Evolutionary conservation across 1,140 invertebrate species (phyloP).

Genomic region (Caligus rogercresseyi): DNA sequence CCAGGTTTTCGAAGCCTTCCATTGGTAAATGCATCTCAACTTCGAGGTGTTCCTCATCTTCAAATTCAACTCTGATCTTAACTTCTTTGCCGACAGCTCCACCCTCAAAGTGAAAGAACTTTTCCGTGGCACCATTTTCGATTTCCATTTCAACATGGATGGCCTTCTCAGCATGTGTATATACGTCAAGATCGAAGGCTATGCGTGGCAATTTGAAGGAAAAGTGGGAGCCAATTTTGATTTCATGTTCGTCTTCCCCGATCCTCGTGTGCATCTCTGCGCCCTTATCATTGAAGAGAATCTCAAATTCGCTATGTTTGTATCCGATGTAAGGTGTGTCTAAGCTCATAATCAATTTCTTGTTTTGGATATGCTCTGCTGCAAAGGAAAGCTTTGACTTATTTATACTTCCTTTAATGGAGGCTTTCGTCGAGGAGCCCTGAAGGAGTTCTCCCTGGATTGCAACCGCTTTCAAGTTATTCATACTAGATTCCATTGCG

Average conservation of each 20-base stretch:
- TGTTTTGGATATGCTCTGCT: not conserved
- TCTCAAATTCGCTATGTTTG: not conserved
- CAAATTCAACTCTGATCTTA: not conserved
- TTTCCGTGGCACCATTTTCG: not conserved
- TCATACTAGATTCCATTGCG: not conserved
- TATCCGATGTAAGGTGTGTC: not conserved
- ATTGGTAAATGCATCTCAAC: not conserved
- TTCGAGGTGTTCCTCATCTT: not conserved
- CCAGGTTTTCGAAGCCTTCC: not conserved
- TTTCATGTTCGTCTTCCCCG: not conserved
- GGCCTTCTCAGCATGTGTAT: not conserved
- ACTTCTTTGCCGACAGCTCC: not conserved
- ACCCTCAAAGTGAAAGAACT: not conserved
- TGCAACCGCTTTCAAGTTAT: not conserved
- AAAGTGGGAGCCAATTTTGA: not conserved
- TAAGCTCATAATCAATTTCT: not conserved
- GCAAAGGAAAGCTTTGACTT: not conserved
- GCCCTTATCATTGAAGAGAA: not conserved
- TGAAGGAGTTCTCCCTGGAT: not conserved
- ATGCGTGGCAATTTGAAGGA: not conserved
- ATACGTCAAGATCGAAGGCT: not conserved
- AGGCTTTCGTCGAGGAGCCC: too few species aligned
- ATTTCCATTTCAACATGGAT: not conserved
- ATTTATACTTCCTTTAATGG: not conserved
- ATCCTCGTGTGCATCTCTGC: not conserved